Evolutionary conservation across 2,888 invertebrate genomes (phyloP).

Genomic region (Brenthis daphne): DNA sequence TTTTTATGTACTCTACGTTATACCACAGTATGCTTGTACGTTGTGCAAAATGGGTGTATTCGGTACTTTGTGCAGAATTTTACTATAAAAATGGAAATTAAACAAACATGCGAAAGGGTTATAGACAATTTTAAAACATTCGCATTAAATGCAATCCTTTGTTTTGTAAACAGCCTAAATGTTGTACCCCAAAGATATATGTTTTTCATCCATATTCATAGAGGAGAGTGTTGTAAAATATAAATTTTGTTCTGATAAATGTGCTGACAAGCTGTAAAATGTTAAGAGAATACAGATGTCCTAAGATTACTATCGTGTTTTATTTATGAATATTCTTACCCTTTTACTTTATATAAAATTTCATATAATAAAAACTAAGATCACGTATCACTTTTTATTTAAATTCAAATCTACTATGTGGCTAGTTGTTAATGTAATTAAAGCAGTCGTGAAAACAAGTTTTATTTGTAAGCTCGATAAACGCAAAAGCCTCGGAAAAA

Average conservation of each 20-base stretch:
- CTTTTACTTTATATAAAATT: neutral
- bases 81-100: slow-evolving; percentile 10
- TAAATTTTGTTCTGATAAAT: slow-evolving; percentile 41
- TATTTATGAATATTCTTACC: slow-evolving; percentile 28
- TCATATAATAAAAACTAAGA: neutral
- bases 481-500: slow-evolving; percentile 13
- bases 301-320: slow-evolving; percentile 41
- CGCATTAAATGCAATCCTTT: slow-evolving; percentile 40
- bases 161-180: slow-evolving; percentile 15
- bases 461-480: neutral
- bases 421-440: too few species aligned
- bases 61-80: too few species aligned
- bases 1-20: neutral
- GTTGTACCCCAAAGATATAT: slow-evolving; percentile 21
- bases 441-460: slow-evolving; percentile 5
- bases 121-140: neutral
- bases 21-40: slow-evolving; percentile 2
- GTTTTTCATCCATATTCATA: slow-evolving; percentile 26
- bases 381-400: neutral
- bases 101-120: slow-evolving; percentile 1
- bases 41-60: neutral
- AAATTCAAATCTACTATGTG: neutral
- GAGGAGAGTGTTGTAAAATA: slow-evolving; percentile 23
- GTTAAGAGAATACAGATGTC: slow-evolving; percentile 50
- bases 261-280: slow-evolving; percentile 44